These are phyloP conservation scores for Eupsilia transversa DNA, from an alignment of 2,888 invertebrate genomes.

Conservation along the genomic window DNA sequence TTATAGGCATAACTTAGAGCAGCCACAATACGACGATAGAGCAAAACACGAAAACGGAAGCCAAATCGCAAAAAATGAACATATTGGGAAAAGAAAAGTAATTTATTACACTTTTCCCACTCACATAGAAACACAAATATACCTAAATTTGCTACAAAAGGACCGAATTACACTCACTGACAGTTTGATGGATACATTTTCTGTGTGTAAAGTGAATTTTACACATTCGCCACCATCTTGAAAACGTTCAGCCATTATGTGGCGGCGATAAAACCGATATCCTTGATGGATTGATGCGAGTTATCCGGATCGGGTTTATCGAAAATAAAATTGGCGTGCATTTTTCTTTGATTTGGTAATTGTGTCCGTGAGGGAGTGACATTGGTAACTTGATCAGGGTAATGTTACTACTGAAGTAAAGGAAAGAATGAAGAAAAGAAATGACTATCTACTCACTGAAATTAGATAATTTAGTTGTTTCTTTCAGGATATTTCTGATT, in stretches of 20 bases:
- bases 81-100: conserved; percentile 11
- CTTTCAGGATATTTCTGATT: background rate
- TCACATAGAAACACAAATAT: conserved; percentile 31
- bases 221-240: conserved; percentile 52
- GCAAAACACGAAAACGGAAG: background rate
- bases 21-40: no score
- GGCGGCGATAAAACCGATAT: conserved; percentile 49
- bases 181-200: conserved; percentile 63
- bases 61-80: background rate
- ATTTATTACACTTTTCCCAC: conserved; percentile 12
- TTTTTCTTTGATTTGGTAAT: conserved; percentile 28
- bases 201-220: conserved; percentile 62
- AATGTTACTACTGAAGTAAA: background rate
- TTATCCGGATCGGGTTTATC: conserved; percentile 33
- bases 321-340: conserved; percentile 39
- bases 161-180: conserved; percentile 47
- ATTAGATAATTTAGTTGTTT: background rate
- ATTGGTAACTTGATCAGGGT: conserved; percentile 15
- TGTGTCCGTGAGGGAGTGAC: conserved; percentile 24
- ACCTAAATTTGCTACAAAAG: conserved; percentile 34
- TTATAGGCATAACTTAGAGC: no score
- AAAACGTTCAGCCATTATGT: conserved; percentile 50
- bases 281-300: conserved; percentile 48
- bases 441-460: background rate
- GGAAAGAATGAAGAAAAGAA: conserved; percentile 1